Percentiles rank a stretch among this genome's conserved stretches.
phyloP scores from a whole-genome alignment of 37 sponge, comb jelly and placozoan species.

The Hormiphora californensis region DNA sequence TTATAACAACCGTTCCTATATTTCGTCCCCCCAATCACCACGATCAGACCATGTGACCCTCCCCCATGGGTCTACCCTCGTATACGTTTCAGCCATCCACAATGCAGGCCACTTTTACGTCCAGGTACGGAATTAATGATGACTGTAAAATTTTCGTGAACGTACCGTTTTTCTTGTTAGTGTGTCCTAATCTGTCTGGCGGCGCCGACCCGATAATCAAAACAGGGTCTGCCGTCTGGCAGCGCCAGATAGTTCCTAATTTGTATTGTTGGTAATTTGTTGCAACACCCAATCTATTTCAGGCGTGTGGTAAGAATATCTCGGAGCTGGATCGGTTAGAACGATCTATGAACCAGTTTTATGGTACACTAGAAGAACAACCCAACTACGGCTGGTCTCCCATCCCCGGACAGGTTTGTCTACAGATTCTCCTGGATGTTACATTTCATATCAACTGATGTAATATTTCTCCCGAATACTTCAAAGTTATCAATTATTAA shows the following conservation, averaged over 20 bases:
- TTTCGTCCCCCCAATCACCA: background rate
- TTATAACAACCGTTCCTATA: slow-evolving; percentile 13
- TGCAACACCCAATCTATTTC: too few species aligned
- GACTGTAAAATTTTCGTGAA: too few species aligned
- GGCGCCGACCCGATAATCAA: too few species aligned
- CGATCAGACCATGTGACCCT: background rate
- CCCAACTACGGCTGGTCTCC: background rate
- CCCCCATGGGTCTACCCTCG: slow-evolving; percentile 14
- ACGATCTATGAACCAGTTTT: background rate
- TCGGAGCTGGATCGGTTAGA: slow-evolving; percentile 24
- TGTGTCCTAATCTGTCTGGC: too few species aligned
- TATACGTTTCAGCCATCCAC: slow-evolving; percentile 49
- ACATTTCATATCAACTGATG: too few species aligned
- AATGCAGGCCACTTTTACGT: slow-evolving; percentile 52
- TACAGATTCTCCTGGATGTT: background rate
- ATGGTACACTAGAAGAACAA: background rate
- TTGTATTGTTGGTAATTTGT: background rate
- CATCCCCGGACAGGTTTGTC: slow-evolving; percentile 20
- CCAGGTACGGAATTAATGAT: too few species aligned
- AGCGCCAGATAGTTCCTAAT: background rate
- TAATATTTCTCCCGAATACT: too few species aligned
- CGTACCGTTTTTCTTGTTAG: too few species aligned
- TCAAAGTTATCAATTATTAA: too few species aligned
- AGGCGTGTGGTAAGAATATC: slow-evolving; percentile 38
- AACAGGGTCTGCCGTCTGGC: background rate